Evolutionary conservation across 1,140 invertebrate species (phyloP), one percentile per base, ranked within the genome.

Genomic region (Agraylea sexmaculata): DNA sequence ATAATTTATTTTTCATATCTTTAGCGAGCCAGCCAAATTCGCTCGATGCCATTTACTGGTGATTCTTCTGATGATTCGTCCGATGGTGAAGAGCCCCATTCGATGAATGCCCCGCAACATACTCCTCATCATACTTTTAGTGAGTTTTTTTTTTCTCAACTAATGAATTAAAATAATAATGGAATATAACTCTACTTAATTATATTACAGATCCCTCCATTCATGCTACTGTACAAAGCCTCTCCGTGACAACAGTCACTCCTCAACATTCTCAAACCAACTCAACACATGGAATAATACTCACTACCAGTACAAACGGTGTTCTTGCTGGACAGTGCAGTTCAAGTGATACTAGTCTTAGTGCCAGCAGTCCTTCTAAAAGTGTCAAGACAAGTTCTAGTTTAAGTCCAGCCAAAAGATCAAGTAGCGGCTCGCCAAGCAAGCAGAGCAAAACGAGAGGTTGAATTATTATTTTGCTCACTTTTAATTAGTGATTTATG

Each of bases 11-110:
- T 20, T 20, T 37, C 8, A 36, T 47, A 38, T 53, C 57, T 58
- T 4, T 50, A 89, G 80, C 75, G 90, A 55, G 90, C 90, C 29
- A 92, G 88, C 60, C 90, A 94, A 68, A 95, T 96, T 49, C 72
- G 90, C 47, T 92, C 87, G 7, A 87, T 92, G 73, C 90, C 91
- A 8, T 95, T 96, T 55, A 87, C 83, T 22, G 90, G 88, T 2
- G 90, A 95, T 49, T 91, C 87, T n/a, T 88, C 86, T 1, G 88
- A 93, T 55, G 89, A 91, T 47, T 93, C 89, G 3, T 89, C 87
- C 28, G 87, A 92, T 56, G 89, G 88, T 12, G 89, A 91, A 60
- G 82, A 84, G 50, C 46, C 46, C 10, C 46, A 49, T 29, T 65
- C 61, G 0, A 62, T 67, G 59, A 42, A 45, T 4, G 61, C 60